A percentile compares a stretch with the other conserved stretches of the same genome.
Evolutionary conservation across 2,113 vertebrate species (phyloP).

Genomic region (Myrmecobius fasciatus): DNA sequence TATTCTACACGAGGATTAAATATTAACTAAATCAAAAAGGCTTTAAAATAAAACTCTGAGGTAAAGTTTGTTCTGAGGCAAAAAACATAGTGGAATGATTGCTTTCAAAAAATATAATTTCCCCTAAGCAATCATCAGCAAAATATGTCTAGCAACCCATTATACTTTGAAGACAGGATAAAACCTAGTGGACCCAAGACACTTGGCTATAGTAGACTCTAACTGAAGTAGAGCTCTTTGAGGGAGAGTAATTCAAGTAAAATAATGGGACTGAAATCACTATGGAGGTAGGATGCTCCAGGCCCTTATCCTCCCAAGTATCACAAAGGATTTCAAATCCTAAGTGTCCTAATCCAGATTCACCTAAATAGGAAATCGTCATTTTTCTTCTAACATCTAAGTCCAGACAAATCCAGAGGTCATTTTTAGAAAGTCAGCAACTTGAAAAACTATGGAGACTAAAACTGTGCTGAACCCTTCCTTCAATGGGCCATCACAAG

Average conservation of each 20-base stretch:
- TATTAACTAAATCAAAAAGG: constrained; percentile 75
- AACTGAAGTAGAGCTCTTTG: constrained; percentile 59
- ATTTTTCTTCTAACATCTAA: background rate
- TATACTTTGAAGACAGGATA: constrained; percentile 9
- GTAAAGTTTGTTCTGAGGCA: constrained; percentile 72
- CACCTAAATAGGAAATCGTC: constrained; percentile 52
- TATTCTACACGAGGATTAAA: constrained; percentile 75
- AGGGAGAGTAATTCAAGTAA: constrained; percentile 56
- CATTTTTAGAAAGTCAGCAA: background rate
- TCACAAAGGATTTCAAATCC: constrained; percentile 42
- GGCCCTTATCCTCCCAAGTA: background rate
- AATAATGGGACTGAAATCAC: constrained; percentile 13
- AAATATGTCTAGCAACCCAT: background rate
- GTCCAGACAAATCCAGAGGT: background rate
- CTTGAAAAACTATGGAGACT: background rate
- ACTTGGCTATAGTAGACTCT: constrained; percentile 59
- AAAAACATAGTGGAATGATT: constrained; percentile 38
- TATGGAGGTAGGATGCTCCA: constrained; percentile 24
- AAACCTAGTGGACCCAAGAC: constrained; percentile 52
- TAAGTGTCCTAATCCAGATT: constrained; percentile 49
- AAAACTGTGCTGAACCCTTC: background rate
- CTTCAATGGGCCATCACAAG: background rate
- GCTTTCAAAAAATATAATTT: constrained; percentile 46
- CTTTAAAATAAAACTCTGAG: constrained; percentile 66
- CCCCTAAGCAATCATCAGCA: constrained; percentile 42